These are phyloP conservation scores for Byasa hedistus DNA, from an alignment of 2,888 invertebrate species.

Conservation along the genomic window DNA sequence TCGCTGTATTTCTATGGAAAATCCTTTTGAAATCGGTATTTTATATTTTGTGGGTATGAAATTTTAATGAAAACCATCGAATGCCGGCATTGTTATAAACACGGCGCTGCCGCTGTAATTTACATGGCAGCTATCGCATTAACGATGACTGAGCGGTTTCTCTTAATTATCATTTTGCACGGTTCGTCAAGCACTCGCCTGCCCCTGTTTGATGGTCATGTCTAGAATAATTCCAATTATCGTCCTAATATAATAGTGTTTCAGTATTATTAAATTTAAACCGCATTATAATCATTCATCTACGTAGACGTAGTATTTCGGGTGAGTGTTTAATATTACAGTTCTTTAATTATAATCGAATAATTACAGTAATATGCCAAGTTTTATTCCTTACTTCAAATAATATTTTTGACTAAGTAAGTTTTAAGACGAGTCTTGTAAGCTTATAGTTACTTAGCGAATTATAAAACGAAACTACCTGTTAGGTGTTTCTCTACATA, in stretches of 20 bases:
- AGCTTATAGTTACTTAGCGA: too few species aligned
- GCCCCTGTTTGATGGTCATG: constrained; percentile 45
- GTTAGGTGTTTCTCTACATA: too few species aligned
- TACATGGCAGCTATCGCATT: constrained; percentile 74
- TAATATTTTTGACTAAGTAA: too few species aligned
- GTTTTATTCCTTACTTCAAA: too few species aligned
- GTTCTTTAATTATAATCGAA: too few species aligned
- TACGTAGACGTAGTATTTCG: background rate
- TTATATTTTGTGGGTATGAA: constrained; percentile 54
- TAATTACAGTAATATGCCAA: too few species aligned
- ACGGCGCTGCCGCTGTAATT: constrained; percentile 59
- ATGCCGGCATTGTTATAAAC: constrained; percentile 66
- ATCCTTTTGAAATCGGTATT: constrained; percentile 36
- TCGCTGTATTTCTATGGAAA: constrained; percentile 13
- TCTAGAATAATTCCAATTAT: constrained; percentile 14
- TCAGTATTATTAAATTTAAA: background rate
- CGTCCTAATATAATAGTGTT: background rate
- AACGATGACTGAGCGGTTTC: constrained; percentile 78
- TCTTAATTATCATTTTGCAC: constrained; percentile 79
- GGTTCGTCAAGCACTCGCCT: constrained; percentile 72
- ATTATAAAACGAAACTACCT: too few species aligned
- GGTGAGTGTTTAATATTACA: background rate
- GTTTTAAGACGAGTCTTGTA: too few species aligned
- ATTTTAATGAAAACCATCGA: constrained; percentile 69
- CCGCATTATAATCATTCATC: background rate